These are phyloP conservation scores for Spheniscus humboldti DNA, from an alignment of 2,797 vertebrate species.

Conservation along the genomic window DNA sequence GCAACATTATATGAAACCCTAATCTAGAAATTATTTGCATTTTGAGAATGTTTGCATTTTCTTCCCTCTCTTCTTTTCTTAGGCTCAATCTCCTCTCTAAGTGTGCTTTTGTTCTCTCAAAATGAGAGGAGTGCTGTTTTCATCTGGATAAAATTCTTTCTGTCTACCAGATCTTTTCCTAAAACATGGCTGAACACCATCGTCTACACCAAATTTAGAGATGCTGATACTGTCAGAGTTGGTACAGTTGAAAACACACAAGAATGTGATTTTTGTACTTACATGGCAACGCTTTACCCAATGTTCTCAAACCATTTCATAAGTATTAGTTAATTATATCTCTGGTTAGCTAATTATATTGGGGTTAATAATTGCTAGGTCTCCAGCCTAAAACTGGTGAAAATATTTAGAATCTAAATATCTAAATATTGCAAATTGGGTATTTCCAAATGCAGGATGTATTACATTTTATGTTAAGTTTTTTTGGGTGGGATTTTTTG, in stretches of 20 bases:
- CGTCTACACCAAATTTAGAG: not conserved
- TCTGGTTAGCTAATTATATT: conserved; percentile 25
- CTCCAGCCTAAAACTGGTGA: not conserved
- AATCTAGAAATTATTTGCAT: conserved; percentile 30
- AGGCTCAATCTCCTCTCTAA: not conserved
- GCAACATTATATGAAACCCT: not conserved
- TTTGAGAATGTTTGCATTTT: conserved; percentile 35
- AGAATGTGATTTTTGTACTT: not conserved
- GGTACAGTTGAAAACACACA: not conserved
- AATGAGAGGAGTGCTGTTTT: not conserved
- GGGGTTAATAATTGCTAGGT: conserved; percentile 18
- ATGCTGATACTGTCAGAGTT: not conserved
- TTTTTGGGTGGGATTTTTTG: not conserved
- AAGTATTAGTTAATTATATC: conserved; percentile 27
- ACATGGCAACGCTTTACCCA: not conserved
- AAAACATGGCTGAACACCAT: not conserved
- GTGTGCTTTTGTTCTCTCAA: not conserved
- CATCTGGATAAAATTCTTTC: not conserved
- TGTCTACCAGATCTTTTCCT: not conserved
- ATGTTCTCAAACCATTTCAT: not conserved
- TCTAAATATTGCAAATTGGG: not conserved
- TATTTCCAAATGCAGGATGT: not conserved
- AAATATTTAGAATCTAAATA: conserved; percentile 30
- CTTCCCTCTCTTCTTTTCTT: not conserved
- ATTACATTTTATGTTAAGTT: not conserved